Conservation (phyloP, 2,888 invertebrate species). For the Lasioglossum calceatum region DNA sequence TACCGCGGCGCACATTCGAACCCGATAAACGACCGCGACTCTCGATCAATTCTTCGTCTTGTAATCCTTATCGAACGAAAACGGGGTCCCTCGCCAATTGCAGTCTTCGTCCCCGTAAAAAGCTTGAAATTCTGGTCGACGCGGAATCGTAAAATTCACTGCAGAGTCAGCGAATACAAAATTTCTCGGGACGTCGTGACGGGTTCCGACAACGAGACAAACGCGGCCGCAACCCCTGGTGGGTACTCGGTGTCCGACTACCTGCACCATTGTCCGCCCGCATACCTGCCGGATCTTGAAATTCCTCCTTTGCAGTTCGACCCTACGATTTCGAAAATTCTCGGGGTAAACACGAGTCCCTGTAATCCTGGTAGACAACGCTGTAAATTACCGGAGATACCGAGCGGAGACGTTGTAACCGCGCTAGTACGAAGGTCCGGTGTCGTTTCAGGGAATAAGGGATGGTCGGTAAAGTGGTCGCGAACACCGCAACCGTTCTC, state of each 20-base stretch:
- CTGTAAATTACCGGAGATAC: background rate
- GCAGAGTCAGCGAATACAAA: background rate
- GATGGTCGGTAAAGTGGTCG: background rate
- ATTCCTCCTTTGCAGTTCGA: background rate
- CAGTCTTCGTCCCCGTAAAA: background rate
- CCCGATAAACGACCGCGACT: background rate
- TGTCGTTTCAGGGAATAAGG: background rate
- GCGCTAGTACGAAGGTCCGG: background rate
- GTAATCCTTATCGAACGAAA: background rate
- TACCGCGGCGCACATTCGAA: slow-evolving; percentile 5
- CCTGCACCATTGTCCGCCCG: slow-evolving; percentile 42
- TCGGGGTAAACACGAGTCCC: background rate
- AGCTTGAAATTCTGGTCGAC: background rate
- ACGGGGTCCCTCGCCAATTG: background rate
- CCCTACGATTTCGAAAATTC: slow-evolving; percentile 35
- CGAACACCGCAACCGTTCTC: background rate
- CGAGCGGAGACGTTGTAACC: background rate
- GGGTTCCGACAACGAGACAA: background rate
- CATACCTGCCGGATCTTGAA: slow-evolving; percentile 40
- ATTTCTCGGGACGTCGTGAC: background rate
- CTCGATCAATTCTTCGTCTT: background rate
- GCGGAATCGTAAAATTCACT: background rate
- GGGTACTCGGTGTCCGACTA: slow-evolving; percentile 30
- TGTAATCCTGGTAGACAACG: background rate
- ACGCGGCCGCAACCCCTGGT: slow-evolving; percentile 22